These are phyloP conservation scores for Napeogenes sylphis DNA, from an alignment of 2,888 invertebrate genomes.

Conservation along the genomic window DNA sequence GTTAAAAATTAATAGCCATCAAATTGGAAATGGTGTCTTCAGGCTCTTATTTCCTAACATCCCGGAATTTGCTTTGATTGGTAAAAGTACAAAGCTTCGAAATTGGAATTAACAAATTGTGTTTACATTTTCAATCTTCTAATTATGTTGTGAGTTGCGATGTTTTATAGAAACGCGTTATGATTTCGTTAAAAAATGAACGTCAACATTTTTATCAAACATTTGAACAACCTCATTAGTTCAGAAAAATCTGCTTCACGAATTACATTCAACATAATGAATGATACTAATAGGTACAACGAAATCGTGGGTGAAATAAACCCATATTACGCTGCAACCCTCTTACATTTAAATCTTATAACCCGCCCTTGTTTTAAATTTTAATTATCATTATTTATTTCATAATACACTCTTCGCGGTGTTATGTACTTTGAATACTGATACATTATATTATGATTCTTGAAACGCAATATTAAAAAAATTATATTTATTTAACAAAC, in stretches of 20 bases:
- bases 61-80: constrained; percentile 21
- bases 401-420: constrained; percentile 6
- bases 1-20: constrained; percentile 36
- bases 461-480: too few relatives aligned
- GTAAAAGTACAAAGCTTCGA: constrained; percentile 1
- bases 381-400: constrained; percentile 71
- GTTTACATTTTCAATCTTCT: constrained; percentile 3
- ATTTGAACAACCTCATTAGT: constrained; percentile 6
- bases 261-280: constrained; percentile 2
- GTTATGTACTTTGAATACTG: constrained; percentile 3
- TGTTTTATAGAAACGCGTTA: neutral
- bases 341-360: constrained; percentile 62
- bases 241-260: constrained; percentile 4
- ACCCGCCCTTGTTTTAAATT: constrained; percentile 70
- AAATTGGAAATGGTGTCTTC: constrained; percentile 23
- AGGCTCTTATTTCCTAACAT: constrained; percentile 8
- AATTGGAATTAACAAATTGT: constrained; percentile 4
- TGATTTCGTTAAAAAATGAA: constrained; percentile 4
- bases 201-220: constrained; percentile 3
- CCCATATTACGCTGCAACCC: constrained; percentile 29
- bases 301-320: constrained; percentile 16
- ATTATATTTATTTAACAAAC: too few relatives aligned
- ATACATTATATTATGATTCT: too few relatives aligned
- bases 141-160: neutral
- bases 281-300: constrained; percentile 9